Conservation (phyloP, 2,113 vertebrate genomes). For the Macrotis lagotis region DNA sequence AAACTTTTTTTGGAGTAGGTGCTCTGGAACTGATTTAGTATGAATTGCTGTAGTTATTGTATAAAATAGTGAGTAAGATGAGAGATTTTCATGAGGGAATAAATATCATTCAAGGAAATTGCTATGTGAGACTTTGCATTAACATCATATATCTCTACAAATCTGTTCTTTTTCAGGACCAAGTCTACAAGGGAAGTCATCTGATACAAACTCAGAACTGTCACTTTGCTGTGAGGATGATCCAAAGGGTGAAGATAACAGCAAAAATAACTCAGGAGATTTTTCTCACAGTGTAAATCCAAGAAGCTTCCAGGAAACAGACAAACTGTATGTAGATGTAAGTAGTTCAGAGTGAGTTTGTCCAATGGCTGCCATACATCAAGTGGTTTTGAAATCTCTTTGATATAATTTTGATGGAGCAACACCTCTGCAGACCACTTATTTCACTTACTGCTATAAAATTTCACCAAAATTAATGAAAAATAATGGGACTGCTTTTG, state of each 20-base stretch:
- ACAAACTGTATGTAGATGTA: constrained; percentile 64
- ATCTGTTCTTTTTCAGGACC: constrained; percentile 52
- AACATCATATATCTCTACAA: not conserved
- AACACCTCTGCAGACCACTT: not conserved
- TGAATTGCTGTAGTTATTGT: not conserved
- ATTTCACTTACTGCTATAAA: not conserved
- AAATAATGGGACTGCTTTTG: not conserved
- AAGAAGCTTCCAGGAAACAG: constrained; percentile 18
- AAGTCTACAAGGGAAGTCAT: constrained; percentile 47
- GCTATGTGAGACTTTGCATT: not conserved
- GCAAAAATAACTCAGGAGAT: constrained; percentile 39
- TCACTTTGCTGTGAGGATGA: constrained; percentile 28
- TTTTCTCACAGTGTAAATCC: constrained; percentile 52
- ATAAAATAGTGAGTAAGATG: rapidly evolving
- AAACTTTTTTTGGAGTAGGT: not conserved
- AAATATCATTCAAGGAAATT: not conserved
- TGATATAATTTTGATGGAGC: too few relatives aligned
- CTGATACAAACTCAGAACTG: constrained; percentile 47
- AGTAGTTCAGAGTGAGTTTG: not conserved
- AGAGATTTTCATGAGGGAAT: not conserved
- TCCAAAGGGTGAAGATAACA: constrained; percentile 47
- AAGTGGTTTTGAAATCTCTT: not conserved
- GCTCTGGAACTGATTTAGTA: rapidly evolving
- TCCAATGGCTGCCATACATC: rapidly evolving
- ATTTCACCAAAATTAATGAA: not conserved